A percentile compares a stretch with the other conserved stretches of the same genome.
Evolutionary conservation across 1,140 invertebrate genomes (phyloP).

Genomic region (Drosophila pandora): DNA sequence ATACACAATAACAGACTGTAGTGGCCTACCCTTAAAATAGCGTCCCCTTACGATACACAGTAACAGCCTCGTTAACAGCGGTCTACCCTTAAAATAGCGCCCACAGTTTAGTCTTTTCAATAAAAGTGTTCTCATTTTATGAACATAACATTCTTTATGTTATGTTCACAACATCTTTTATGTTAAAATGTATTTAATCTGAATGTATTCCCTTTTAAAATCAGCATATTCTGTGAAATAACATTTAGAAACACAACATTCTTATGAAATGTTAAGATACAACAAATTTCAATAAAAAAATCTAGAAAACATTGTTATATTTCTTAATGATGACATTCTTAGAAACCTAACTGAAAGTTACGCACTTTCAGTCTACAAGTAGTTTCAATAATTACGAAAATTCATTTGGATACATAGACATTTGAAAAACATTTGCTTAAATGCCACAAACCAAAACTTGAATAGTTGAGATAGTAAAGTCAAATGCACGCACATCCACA

Average conservation of each 20-base stretch:
- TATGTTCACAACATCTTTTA: slow-evolving; percentile 8
- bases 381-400: slow-evolving; percentile 43
- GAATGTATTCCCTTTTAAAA: neutral
- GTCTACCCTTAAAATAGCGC: neutral
- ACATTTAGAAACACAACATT: too few relatives aligned
- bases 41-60: neutral
- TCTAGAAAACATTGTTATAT: slow-evolving; percentile 29
- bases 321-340: slow-evolving; percentile 63
- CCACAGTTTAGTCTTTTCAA: neutral
- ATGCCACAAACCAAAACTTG: slow-evolving; percentile 80
- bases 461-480: slow-evolving; percentile 64
- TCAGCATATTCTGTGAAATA: neutral
- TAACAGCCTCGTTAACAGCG: neutral
- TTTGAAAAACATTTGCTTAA: slow-evolving; percentile 79
- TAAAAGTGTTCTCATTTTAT: slow-evolving; percentile 49
- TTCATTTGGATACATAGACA: slow-evolving; percentile 47
- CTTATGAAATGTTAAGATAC: neutral
- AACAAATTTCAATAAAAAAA: neutral
- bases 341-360: slow-evolving; percentile 68
- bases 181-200: neutral
- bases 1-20: too few relatives aligned
- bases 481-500: slow-evolving; percentile 49
- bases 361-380: slow-evolving; percentile 35
- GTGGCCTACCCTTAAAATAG: too few relatives aligned
- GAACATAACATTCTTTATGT: neutral